Conservation (phyloP, 1,140 invertebrate genomes). For the Cherax quadricarinatus region DNA sequence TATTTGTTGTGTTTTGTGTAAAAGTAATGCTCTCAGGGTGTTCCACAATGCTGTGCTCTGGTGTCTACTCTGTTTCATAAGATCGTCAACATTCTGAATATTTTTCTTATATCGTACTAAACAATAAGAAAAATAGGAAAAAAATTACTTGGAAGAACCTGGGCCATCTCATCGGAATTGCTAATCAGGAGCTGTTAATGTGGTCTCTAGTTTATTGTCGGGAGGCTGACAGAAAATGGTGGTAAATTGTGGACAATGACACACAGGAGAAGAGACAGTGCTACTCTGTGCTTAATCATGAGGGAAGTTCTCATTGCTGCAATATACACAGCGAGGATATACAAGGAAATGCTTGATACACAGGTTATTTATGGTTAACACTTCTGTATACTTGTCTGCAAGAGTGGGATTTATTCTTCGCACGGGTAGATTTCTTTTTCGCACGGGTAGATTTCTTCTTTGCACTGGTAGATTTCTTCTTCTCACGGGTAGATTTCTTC, state of each 20-base stretch:
- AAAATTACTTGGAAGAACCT: background rate
- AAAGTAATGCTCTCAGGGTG: background rate
- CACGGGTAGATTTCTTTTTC: no score
- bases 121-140: background rate
- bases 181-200: slow-evolving; percentile 15
- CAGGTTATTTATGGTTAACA: no score
- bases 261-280: background rate
- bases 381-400: no score
- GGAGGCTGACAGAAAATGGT: slow-evolving; percentile 19
- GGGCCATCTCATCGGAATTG: slow-evolving; percentile 38
- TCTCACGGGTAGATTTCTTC: no score
- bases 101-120: background rate
- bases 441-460: no score
- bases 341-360: no score
- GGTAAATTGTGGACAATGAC: slow-evolving; percentile 18
- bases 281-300: no score
- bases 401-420: no score
- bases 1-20: no score
- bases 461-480: no score
- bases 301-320: no score
- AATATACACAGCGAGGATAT: no score
- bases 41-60: background rate
- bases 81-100: background rate
- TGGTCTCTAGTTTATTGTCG: background rate
- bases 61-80: background rate